These are phyloP conservation scores for Salticus scenicus DNA, from an alignment of 2,888 invertebrate genomes.

Conservation along the genomic window DNA sequence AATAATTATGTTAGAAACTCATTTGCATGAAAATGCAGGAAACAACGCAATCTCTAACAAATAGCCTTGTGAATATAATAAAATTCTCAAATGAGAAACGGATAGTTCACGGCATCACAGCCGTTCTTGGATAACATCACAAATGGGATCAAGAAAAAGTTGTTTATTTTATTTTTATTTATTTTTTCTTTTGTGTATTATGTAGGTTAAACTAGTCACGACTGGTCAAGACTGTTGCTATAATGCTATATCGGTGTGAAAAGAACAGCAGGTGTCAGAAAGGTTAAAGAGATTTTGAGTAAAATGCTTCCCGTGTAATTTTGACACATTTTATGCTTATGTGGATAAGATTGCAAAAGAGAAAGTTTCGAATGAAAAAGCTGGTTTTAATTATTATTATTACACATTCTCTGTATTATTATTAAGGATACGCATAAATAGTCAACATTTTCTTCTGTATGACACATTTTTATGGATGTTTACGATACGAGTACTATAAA, in stretches of 20 bases:
- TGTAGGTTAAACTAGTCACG: slow-evolving; percentile 59
- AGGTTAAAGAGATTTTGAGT: background rate
- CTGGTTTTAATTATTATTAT: too few relatives aligned
- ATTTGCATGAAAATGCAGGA: background rate
- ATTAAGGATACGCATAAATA: too few relatives aligned
- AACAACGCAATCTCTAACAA: background rate
- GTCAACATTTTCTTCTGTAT: too few relatives aligned
- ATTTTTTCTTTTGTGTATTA: slow-evolving; percentile 21
- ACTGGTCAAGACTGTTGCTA: background rate
- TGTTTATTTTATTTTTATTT: slow-evolving; percentile 1
- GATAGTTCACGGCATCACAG: background rate
- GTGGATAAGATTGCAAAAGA: too few relatives aligned
- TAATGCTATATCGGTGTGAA: background rate
- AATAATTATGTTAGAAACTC: background rate
- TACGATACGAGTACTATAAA: too few relatives aligned
- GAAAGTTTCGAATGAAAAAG: too few relatives aligned
- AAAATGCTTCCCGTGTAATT: too few relatives aligned
- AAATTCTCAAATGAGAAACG: background rate
- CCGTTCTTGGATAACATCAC: slow-evolving; percentile 1
- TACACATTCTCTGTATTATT: too few relatives aligned
- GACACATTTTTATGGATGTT: too few relatives aligned
- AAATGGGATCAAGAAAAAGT: background rate
- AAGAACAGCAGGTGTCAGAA: slow-evolving; percentile 36
- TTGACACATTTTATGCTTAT: too few relatives aligned
- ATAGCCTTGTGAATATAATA: background rate